Evolutionary conservation across 1,140 invertebrate species (phyloP).

Genomic region (Agraylea sexmaculata): DNA sequence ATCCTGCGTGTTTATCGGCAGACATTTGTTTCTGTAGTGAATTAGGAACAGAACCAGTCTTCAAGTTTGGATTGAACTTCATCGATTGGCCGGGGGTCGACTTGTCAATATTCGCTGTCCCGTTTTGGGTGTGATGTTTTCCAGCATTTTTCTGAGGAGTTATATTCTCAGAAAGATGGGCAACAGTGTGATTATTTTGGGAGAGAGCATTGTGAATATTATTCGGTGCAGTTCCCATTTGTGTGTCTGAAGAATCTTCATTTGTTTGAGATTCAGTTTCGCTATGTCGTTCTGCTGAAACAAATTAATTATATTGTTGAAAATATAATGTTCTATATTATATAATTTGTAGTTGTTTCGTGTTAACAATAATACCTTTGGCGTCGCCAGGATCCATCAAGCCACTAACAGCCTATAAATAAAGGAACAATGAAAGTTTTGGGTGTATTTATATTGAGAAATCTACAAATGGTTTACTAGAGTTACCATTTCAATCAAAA

Average conservation of each 20-base stretch:
- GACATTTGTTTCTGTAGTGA: conserved; percentile 42
- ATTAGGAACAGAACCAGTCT: conserved; percentile 27
- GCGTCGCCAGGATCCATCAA: conserved; percentile 43
- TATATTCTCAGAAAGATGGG: conserved; percentile 47
- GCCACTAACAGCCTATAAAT: conserved; percentile 71
- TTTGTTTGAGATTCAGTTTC: conserved; percentile 82
- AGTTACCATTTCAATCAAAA: too few relatives aligned
- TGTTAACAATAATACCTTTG: conserved; percentile 38
- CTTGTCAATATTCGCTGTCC: conserved; percentile 32
- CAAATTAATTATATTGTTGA: conserved; percentile 1
- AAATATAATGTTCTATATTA: background rate
- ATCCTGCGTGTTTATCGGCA: conserved; percentile 34
- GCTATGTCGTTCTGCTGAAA: conserved; percentile 68
- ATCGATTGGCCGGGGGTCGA: conserved; percentile 21
- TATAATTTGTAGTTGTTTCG: conserved; percentile 12
- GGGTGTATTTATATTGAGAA: background rate
- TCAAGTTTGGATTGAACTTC: conserved; percentile 23
- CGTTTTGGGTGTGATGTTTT: conserved; percentile 52
- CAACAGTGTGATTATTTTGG: conserved; percentile 53
- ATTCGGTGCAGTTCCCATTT: conserved; percentile 37
- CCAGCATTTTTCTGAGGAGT: conserved; percentile 47
- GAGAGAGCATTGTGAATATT: conserved; percentile 28
- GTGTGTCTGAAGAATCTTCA: conserved; percentile 60
- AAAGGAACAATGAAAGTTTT: conserved; percentile 11
- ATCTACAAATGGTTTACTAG: conserved; percentile 3